Base-by-base conservation (phyloP, 2,797 vertebrate species). In the Phrynocephalus forsythii region DNA sequence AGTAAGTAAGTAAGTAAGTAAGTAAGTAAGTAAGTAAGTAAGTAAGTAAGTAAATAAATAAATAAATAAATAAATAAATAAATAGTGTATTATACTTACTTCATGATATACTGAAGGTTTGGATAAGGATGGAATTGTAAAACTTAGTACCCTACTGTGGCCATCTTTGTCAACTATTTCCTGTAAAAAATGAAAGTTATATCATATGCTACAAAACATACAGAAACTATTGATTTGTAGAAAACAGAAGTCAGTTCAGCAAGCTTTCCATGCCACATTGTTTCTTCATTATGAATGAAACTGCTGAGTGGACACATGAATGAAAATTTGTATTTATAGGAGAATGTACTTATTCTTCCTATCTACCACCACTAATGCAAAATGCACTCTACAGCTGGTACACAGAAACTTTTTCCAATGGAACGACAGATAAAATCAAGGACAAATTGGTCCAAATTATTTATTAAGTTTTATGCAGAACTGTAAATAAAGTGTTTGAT, bases 91-190 rank as follows among this genome's bases (percentile, higher is more conserved):
- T 84, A 66, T 91, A 95, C 97, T 97, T 96, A 99, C 99, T 97
- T 99, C 99, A 87, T 99, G 99, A 92, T 99, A 99, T 44, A 99
- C 96, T 2, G 99, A 99, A 18, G 99, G 98, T 93, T 99, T 99
- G 84, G 98, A 99, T 93, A 99, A 97, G 88, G 99, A 99, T 0
- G 99, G 99, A 95, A 99, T 98, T 0, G 98, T 99, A 94, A 99
- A 99, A 92, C 98, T 98, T 92, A 99, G 94, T 60, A 99, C 95
- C 97, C 98, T 99, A 95, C 98, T 99, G 91, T 98, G 98, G 66
- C 98, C 99, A 90, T 99, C 98, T 96, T 99, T 99, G 95, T 99
- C 98, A 92, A 99, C 97, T 95, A 99, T 99, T 97, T 99, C 99
- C 99, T 99, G 93, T 33, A 94, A 95, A 60, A 76, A 83, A 87